Conservation (phyloP, 2,888 invertebrate genomes). For the Xestia c-nigrum region DNA sequence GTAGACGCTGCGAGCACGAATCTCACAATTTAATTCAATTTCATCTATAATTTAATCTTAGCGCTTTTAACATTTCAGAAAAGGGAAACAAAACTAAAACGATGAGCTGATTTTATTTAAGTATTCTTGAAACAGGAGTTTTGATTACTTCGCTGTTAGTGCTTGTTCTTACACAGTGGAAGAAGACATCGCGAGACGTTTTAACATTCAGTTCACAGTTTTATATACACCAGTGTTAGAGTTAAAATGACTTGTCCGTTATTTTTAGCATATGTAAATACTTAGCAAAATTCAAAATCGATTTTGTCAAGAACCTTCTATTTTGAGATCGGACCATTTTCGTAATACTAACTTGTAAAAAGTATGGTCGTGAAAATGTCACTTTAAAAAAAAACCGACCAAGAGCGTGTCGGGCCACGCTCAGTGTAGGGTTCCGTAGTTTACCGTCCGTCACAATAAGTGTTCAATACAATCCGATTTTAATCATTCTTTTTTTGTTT, state of each 20-base stretch:
- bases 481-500: no score
- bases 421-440: no score
- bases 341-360: not conserved
- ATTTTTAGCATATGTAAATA: not conserved
- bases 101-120: not conserved
- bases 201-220: not conserved
- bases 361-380: not conserved
- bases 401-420: no score
- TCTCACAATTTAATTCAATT: not conserved
- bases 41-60: not conserved
- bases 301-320: not conserved
- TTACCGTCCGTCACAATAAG: no score
- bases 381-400: no score
- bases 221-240: no score
- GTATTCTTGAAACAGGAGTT: not conserved
- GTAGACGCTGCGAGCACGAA: not conserved
- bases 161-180: no score
- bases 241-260: not conserved
- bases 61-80: not conserved
- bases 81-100: not conserved
- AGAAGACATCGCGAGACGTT: not conserved
- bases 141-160: not conserved
- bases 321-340: not conserved
- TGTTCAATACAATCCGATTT: no score
- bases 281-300: not conserved